These are phyloP conservation scores for Hypena proboscidalis DNA, from an alignment of 2,888 invertebrate species.

Conservation along the genomic window DNA sequence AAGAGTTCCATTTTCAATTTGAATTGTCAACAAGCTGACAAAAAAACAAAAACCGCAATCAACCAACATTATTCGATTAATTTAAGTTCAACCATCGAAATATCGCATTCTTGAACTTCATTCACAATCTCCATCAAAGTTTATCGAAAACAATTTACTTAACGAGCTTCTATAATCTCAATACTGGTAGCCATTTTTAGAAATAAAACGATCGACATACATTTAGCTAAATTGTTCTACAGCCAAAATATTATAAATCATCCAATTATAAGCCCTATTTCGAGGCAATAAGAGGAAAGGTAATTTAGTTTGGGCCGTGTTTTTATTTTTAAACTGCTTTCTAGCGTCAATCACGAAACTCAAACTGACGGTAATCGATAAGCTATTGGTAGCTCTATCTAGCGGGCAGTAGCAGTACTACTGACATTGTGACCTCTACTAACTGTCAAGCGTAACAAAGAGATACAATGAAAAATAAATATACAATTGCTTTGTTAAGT, in stretches of 20 bases:
- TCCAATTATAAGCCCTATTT: conserved; percentile 48
- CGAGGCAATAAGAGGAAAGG: conserved; percentile 24
- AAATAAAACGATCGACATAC: conserved; percentile 43
- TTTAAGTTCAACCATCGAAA: conserved; percentile 46
- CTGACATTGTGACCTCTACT: conserved; percentile 48
- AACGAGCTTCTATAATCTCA: conserved; percentile 65
- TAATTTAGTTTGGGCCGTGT: conserved; percentile 9
- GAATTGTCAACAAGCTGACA: conserved; percentile 27
- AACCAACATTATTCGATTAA: conserved; percentile 45
- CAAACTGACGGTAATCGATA: conserved; percentile 68
- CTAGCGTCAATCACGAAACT: conserved; percentile 68
- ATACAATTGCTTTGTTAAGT: not conserved
- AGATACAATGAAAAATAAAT: not conserved
- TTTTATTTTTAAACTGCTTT: conserved; percentile 53
- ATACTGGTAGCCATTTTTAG: conserved; percentile 66
- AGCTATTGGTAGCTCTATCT: conserved; percentile 71
- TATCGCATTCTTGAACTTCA: conserved; percentile 47
- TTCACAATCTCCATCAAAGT: conserved; percentile 50
- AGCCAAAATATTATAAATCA: conserved; percentile 13
- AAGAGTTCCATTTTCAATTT: conserved; percentile 1
- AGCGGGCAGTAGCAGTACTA: conserved; percentile 65
- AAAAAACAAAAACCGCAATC: conserved; percentile 22
- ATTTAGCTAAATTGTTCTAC: conserved; percentile 33
- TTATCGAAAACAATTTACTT: conserved; percentile 68
- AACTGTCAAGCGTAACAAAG: conserved; percentile 18